Evolutionary conservation across 2,113 vertebrate genomes (phyloP).

Genomic region (Lathamus discolor): DNA sequence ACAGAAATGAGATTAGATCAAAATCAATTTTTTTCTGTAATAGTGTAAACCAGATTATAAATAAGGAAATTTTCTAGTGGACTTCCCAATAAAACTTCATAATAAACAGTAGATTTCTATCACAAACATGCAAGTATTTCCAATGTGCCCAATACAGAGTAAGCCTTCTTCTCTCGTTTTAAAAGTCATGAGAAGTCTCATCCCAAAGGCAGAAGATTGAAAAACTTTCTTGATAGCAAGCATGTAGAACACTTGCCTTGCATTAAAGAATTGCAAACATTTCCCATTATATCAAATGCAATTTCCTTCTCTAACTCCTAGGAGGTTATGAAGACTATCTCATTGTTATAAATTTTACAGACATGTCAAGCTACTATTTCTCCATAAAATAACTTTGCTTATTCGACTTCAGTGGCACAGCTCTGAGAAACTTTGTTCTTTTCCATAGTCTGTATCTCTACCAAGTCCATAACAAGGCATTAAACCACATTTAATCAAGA

Average conservation of each 20-base stretch:
- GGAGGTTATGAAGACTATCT: not conserved
- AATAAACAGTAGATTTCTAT: not conserved
- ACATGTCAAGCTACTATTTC: not conserved
- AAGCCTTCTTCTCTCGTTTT: not conserved
- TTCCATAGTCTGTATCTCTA: not conserved
- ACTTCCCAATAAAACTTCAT: not conserved
- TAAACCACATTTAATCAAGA: constrained; percentile 54
- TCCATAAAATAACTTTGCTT: not conserved
- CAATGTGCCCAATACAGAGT: not conserved
- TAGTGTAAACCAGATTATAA: not conserved
- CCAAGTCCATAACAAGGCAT: not conserved
- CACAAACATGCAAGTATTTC: not conserved
- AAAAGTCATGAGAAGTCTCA: not conserved
- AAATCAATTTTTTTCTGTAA: not conserved
- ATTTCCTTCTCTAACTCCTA: constrained; percentile 4
- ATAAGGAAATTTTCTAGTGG: not conserved
- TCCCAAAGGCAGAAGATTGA: constrained; percentile 15
- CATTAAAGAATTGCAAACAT: not conserved
- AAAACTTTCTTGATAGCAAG: not conserved
- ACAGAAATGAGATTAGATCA: not conserved
- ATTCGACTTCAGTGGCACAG: not conserved
- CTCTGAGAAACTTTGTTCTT: not conserved
- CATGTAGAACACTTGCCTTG: not conserved
- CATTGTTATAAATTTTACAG: not conserved
- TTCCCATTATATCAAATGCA: not conserved